These are phyloP conservation scores for Orchestes rusci DNA, from an alignment of 2,888 invertebrate genomes.

Conservation along the genomic window DNA sequence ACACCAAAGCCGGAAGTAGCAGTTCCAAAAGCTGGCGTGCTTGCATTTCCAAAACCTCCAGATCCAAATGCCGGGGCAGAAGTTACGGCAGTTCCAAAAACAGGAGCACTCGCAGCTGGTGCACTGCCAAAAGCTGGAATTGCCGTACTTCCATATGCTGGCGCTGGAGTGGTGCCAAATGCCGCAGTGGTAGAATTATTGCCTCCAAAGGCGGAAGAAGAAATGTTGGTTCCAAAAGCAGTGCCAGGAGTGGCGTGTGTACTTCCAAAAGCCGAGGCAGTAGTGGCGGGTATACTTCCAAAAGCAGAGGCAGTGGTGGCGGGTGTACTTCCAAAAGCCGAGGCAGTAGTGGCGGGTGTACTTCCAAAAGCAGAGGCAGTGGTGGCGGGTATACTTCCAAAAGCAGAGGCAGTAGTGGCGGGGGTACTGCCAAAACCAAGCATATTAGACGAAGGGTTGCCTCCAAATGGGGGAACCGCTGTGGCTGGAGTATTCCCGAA, in stretches of 20 bases:
- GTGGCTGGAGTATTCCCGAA: slow-evolving; percentile 5
- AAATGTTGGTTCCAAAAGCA: neutral
- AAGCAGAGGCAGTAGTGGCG: slow-evolving; percentile 1
- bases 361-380: slow-evolving; percentile 7
- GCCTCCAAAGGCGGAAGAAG: too few species aligned
- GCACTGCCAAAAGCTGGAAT: neutral
- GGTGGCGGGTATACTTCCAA: slow-evolving; percentile 3
- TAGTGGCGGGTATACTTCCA: slow-evolving; percentile 2
- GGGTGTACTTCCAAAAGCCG: neutral
- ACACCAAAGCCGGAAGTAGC: neutral
- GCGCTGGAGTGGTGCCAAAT: slow-evolving; percentile 3
- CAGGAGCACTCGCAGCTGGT: neutral
- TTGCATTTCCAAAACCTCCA: neutral
- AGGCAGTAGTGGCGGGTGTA: neutral
- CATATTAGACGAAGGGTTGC: slow-evolving; percentile 3
- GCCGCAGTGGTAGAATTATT: neutral
- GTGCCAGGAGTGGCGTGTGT: neutral
- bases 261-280: slow-evolving; percentile 3
- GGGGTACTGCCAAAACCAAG: slow-evolving; percentile 10
- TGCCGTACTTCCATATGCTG: neutral
- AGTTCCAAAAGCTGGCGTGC: too few species aligned
- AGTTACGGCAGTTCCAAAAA: slow-evolving; percentile 1
- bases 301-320: neutral
- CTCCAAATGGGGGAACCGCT: neutral
- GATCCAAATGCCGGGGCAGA: neutral